Evolutionary conservation across 2,797 vertebrate genomes (phyloP).

Genomic region (Catamblyrhynchus diadema): DNA sequence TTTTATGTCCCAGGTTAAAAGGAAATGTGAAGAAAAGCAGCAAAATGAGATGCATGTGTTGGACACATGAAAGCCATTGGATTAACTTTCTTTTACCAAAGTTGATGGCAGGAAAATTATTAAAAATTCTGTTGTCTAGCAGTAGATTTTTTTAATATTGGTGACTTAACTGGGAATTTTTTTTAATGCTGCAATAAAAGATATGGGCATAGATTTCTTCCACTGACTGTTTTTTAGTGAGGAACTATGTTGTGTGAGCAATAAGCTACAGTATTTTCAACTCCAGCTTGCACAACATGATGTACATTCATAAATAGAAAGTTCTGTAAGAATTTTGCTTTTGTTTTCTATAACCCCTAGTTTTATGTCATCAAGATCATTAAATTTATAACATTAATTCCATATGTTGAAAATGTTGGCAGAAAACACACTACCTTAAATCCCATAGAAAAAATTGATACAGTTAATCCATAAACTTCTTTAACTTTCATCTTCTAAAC

Average conservation of each 20-base stretch:
- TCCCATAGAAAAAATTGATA: neutral
- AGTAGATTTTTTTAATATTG: neutral
- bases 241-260: neutral
- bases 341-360: neutral
- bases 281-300: neutral
- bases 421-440: slow-evolving; percentile 18
- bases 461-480: neutral
- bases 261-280: neutral
- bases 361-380: slow-evolving; percentile 1
- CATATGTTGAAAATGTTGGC: slow-evolving; percentile 13
- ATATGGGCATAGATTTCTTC: neutral
- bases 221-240: neutral
- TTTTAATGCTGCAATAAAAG: neutral
- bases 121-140: neutral
- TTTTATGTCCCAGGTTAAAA: neutral
- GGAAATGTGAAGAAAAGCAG: neutral
- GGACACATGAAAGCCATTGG: neutral
- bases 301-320: neutral
- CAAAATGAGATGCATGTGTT: neutral
- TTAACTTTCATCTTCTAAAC: slow-evolving; percentile 2
- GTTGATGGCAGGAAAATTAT: neutral
- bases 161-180: neutral
- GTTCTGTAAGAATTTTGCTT: slow-evolving; percentile 10
- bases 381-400: slow-evolving; percentile 34
- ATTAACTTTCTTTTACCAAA: neutral